These are phyloP conservation scores for Scaptodrosophila latifasciaeformis DNA, from an alignment of 2,888 invertebrate species.

Conservation along the genomic window DNA sequence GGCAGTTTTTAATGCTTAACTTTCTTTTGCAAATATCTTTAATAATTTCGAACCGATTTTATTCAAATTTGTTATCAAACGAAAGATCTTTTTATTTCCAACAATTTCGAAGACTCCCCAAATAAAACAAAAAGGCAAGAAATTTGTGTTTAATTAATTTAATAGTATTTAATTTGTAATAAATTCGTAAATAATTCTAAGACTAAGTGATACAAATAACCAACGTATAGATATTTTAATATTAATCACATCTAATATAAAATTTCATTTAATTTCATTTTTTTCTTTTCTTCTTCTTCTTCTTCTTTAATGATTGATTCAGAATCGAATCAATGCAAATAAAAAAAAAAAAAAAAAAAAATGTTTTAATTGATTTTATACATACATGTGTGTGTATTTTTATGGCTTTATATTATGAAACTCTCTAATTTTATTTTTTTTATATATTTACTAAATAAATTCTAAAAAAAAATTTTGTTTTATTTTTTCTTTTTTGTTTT, in stretches of 20 bases:
- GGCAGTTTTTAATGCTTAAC: no score
- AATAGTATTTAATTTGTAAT: background rate
- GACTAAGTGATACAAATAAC: conserved; percentile 37
- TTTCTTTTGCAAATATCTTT: no score
- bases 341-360: background rate
- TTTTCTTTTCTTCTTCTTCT: background rate
- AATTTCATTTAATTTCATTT: background rate
- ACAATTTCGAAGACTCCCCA: no score
- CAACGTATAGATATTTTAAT: conserved; percentile 21
- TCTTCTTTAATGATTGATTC: no score
- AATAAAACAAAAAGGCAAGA: no score
- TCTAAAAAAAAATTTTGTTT: background rate
- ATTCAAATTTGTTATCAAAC: no score
- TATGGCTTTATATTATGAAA: background rate
- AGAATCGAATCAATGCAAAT: background rate
- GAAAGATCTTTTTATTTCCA: no score
- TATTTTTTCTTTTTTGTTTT: background rate
- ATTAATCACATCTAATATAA: conserved; percentile 14
- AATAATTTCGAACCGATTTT: no score
- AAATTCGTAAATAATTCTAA: conserved; percentile 10
- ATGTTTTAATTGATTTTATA: conserved; percentile 10
- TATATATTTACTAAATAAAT: no score
- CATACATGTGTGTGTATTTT: conserved; percentile 14
- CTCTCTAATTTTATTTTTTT: no score
- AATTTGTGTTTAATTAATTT: no score